Conservation (phyloP, 2,888 invertebrate species). For the Dione vanillae region DNA sequence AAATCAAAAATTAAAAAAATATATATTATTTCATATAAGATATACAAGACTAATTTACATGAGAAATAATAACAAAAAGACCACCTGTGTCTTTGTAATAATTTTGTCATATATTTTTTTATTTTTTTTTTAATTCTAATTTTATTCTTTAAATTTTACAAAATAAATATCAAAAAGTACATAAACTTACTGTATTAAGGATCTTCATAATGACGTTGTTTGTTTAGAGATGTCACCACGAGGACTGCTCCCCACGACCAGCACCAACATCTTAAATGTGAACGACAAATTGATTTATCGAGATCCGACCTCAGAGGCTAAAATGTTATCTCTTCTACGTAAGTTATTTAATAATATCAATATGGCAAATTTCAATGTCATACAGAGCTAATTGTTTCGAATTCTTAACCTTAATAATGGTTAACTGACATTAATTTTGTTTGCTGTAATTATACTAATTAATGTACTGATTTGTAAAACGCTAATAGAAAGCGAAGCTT, state of each 20-base stretch:
- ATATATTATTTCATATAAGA: too few relatives aligned
- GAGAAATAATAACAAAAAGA: too few relatives aligned
- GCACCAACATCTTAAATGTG: conserved; percentile 38
- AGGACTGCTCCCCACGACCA: conserved; percentile 29
- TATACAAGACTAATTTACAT: too few relatives aligned
- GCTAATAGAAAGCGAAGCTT: background rate
- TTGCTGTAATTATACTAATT: conserved; percentile 6
- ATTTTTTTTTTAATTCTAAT: too few relatives aligned
- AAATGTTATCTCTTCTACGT: conserved; percentile 41
- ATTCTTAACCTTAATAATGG: conserved; percentile 4
- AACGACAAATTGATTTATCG: conserved; percentile 33
- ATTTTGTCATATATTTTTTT: too few relatives aligned
- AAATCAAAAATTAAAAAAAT: too few relatives aligned
- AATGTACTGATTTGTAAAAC: background rate
- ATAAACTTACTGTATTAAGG: conserved; percentile 43
- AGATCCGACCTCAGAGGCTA: conserved; percentile 29
- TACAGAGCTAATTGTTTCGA: conserved; percentile 14
- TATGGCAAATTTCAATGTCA: conserved; percentile 24
- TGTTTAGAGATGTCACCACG: conserved; percentile 21
- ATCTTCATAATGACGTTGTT: conserved; percentile 41
- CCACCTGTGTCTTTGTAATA: too few relatives aligned
- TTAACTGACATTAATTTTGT: background rate
- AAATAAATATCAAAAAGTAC: background rate
- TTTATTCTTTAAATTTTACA: too few relatives aligned
- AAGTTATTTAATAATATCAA: conserved; percentile 22